Evolutionary conservation across 2,113 vertebrate species (phyloP), one percentile per base, ranked within the genome.

Genomic region (Archocentrus centrarchus): DNA sequence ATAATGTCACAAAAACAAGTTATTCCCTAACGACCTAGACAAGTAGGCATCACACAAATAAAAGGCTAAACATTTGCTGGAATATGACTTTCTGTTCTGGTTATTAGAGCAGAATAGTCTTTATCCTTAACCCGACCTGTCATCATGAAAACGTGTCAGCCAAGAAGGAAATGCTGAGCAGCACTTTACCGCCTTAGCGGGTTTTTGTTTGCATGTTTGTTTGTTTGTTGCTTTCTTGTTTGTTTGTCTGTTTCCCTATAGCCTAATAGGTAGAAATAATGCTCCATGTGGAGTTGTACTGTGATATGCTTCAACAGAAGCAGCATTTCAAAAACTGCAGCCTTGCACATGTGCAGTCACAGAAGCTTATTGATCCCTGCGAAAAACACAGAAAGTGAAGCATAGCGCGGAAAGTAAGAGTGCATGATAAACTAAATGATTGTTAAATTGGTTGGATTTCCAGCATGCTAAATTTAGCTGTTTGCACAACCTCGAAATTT

Each of bases 381-480:
- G 24, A 27, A 81, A 86, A 73, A 82, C 70, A 24, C 30, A 58
- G 39, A 50, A 80, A 60, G 76, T 77, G 60, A 80, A 62, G 11
- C 50, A 22, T 30, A 59, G 11, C 30, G 61, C 7, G 14, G 17
- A 73, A 59, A 84, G 50, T 77, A 41, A 70, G 11, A 63, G 27
- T 32, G 57, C 59, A 57, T 15, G 59, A n/a, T 13, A 53, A 53
- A 32, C 22, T 17, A 73, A 27, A 32, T 37, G 76, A 17, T 77
- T 44, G 20, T 66, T 55, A 7, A 66, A 55, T 22, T 41, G 27
- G 61, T 64, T 75, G 27, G 63, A n/a, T 44, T 58, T 17, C 58
- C 76, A 73, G 79, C 79, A 68, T 76, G 63, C 22, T 80, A 82
- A 88, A 44, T 85, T 82, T 64, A 57, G 32, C 55, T 81, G 75